Evolutionary conservation across 2,888 invertebrate genomes (phyloP).

Genomic region (Drosophila sordidapex): DNA sequence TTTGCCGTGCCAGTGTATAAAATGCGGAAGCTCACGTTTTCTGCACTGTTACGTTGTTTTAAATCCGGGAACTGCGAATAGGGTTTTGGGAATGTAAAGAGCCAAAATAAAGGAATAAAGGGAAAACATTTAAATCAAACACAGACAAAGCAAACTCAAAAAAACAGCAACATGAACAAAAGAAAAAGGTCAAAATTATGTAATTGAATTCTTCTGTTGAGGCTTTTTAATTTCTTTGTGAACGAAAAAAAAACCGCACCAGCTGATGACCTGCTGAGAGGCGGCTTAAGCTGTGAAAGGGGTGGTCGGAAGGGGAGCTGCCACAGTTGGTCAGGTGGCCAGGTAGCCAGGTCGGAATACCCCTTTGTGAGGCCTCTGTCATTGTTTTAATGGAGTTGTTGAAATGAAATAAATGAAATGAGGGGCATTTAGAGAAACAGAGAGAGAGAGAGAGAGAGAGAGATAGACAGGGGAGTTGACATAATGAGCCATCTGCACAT

Average conservation of each 20-base stretch:
- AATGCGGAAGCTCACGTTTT: conserved; percentile 15
- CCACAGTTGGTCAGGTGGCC: conserved; percentile 24
- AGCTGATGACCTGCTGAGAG: conserved; percentile 20
- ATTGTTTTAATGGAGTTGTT: conserved; percentile 64
- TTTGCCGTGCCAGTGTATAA: background rate
- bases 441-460: background rate
- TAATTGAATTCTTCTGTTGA: conserved; percentile 76
- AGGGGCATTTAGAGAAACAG: conserved; percentile 36
- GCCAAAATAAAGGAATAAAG: background rate
- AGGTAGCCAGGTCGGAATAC: conserved; percentile 5
- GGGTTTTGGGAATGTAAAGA: conserved; percentile 17
- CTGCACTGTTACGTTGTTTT: conserved; percentile 12
- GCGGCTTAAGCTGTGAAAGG: conserved; percentile 2
- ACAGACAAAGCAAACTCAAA: conserved; percentile 29
- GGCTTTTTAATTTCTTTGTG: conserved; percentile 60
- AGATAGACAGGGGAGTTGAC: conserved; percentile 17
- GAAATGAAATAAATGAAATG: conserved; percentile 54
- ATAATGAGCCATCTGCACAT: conserved; percentile 50
- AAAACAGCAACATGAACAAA: background rate
- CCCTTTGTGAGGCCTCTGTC: conserved; percentile 40
- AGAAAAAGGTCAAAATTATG: conserved; percentile 52
- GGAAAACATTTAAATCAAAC: conserved; percentile 49
- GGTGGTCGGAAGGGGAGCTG: background rate
- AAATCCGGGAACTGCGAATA: conserved; percentile 1
- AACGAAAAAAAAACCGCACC: conserved; percentile 21